Evolutionary conservation across 2,888 invertebrate genomes (phyloP), one percentile per base, ranked within the genome.

Genomic region (Syrista parreyssii): DNA sequence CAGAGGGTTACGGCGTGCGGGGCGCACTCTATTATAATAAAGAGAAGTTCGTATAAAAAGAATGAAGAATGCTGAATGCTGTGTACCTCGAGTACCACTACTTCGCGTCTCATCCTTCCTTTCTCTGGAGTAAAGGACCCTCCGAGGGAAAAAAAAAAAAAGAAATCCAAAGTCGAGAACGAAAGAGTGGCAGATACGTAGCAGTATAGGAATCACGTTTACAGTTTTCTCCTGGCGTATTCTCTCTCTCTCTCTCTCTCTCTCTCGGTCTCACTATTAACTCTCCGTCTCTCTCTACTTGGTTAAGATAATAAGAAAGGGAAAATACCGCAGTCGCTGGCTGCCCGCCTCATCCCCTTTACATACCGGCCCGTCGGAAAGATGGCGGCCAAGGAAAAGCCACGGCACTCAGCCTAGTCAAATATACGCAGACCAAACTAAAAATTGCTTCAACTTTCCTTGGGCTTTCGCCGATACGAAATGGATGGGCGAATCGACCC

Each of bases 361-460:
- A 0, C 1, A 30, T 30, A 30, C 69, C 30, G 9, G n/a, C 9
- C 9, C 40, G 15, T 40, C 4, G 15, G 15, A n/a, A 55, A 68
- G 30, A 15, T 33, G 36, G 69, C 69, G 69, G 31, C 69, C 30
- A 69, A n/a, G 31, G 69, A 69, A 69, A 69, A 69, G 69, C 69
- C 69, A 32, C 12, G 69, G 30, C 32, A 30, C 69, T 69, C 69
- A 32, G 69, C n/a, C 69, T n/a, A 69, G 69, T 69, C 69, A 69
- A 69, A 69, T 30, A 69, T 32, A 32, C 30, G 32, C 12, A 69
- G 69, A 69, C 69, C 69, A 32, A 73, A 73, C 33, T 73, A 32
- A 31, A 73, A 73, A 73, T 73, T 73, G 35, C 34, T 73, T 34
- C 34, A n/a, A 32, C 73, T 73, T 34, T 34, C 34, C 73, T 35